Base-by-base conservation (phyloP, 2,797 vertebrate species). In the Crypturellus tataupa region DNA sequence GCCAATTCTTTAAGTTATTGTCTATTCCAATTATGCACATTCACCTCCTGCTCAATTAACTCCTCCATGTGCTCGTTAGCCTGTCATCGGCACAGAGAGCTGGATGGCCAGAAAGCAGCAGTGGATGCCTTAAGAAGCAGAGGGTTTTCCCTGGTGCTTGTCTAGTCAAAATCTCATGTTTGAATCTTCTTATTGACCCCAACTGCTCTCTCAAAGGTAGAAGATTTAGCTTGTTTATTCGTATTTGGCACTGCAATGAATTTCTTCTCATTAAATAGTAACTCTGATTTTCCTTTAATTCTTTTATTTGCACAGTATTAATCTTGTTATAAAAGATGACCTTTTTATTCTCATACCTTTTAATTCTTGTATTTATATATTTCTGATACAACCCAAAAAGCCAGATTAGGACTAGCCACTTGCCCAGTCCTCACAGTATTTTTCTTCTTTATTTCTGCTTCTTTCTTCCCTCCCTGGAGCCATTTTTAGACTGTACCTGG, bases 401-500 rank as follows among this genome's bases (percentile, higher is more conserved):
- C 19, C 37, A 40, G 39, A 39, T 18, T 17, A 79, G 53, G 37
- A 76, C 19, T 8, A 53, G 13, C 2, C 1, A 11, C 27, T 27
- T 10, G 58, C 55, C 4, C 3, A n/a, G 42, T 6, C 64, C 58
- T 3, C 4, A 8, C 1, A 7, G 10, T 12, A 12, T 25, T 63
- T 39, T 55, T 40, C 9, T 0, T 33, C 81, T 73, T 91, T 18
- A 10, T 49, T 24, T 24, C 11, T 24, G 23, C 12, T 12, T 49
- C 47, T 12, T 49, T 24, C 23, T 25, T 49, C 24, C 47, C 24
- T 53, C 51, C 27, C 51, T n/a, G 18, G 31, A n/a, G 31, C 24
- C 37, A 24, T 37, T 42, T 49, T n/a, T 77, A 59, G 40, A 72
- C 53, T 37, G 33, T 98, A 99, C 99, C 99, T 99, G 98, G 91